Conservation (phyloP, 2,797 vertebrate genomes). For the Pangasius macronema region DNA sequence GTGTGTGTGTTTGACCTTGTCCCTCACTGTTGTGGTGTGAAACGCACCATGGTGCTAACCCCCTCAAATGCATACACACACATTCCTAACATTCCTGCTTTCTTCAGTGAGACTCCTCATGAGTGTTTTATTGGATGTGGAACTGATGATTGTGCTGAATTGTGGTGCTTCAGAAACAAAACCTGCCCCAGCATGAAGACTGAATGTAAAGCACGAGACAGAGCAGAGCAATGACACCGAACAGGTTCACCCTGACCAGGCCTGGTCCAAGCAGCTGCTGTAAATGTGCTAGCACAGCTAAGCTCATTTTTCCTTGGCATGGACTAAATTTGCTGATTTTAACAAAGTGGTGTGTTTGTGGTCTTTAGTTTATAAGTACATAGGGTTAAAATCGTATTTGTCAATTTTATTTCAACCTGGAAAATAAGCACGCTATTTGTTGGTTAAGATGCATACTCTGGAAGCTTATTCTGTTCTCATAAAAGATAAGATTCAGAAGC, state of each 20-base stretch:
- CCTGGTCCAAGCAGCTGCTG: neutral
- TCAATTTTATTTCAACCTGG: too few relatives aligned
- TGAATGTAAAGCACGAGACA: neutral
- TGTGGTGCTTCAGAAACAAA: conserved; percentile 1
- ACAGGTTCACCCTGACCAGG: neutral
- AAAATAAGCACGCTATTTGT: neutral
- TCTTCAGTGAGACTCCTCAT: conserved; percentile 64
- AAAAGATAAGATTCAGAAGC: neutral
- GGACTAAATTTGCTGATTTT: neutral
- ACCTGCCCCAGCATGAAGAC: conserved; percentile 6
- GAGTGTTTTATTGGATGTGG: conserved; percentile 23
- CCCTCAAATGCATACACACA: conserved; percentile 56
- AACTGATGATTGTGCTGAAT: neutral
- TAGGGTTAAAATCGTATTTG: too few relatives aligned
- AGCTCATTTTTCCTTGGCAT: neutral
- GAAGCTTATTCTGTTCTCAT: neutral
- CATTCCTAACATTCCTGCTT: conserved; percentile 80
- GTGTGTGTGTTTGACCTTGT: conserved; percentile 45
- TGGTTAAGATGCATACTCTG: neutral
- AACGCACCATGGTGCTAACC: conserved; percentile 71
- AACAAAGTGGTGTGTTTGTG: too few relatives aligned
- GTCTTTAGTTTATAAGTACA: too few relatives aligned
- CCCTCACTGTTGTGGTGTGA: conserved; percentile 68
- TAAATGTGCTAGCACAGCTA: neutral
- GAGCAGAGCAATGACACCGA: neutral